Conservation (phyloP, 2,797 vertebrate genomes). For the Malurus leucopterus region DNA sequence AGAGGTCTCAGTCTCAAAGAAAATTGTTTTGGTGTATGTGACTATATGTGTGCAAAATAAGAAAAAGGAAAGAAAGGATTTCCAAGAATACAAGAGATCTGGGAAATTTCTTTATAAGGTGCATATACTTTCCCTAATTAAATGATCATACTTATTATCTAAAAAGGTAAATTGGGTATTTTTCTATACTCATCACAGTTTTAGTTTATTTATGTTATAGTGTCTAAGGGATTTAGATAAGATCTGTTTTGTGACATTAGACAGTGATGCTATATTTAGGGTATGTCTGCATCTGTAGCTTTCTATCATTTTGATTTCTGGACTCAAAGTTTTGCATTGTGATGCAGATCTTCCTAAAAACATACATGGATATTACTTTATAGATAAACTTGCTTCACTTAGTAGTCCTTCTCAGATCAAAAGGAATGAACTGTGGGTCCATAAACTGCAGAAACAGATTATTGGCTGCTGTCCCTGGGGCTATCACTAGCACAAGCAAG, state of each 20-base stretch:
- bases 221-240: not conserved
- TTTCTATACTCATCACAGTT: not conserved
- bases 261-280: not conserved
- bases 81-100: not conserved
- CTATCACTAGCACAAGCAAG: not conserved
- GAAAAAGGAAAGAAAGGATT: not conserved
- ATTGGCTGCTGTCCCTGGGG: not conserved
- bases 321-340: not conserved
- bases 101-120: not conserved
- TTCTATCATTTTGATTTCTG: not conserved
- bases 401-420: not conserved
- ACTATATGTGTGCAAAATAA: not conserved
- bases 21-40: not conserved
- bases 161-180: not conserved
- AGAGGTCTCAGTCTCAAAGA: not conserved
- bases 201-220: not conserved
- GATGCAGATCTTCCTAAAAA: not conserved
- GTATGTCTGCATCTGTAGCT: not conserved
- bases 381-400: not conserved
- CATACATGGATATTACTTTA: not conserved
- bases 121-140: not conserved
- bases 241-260: not conserved
- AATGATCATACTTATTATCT: not conserved
- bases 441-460: not conserved
- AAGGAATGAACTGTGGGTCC: not conserved